phyloP scores from a whole-genome alignment of 2,113 vertebrate species.

The Oreochromis spilurus region DNA sequence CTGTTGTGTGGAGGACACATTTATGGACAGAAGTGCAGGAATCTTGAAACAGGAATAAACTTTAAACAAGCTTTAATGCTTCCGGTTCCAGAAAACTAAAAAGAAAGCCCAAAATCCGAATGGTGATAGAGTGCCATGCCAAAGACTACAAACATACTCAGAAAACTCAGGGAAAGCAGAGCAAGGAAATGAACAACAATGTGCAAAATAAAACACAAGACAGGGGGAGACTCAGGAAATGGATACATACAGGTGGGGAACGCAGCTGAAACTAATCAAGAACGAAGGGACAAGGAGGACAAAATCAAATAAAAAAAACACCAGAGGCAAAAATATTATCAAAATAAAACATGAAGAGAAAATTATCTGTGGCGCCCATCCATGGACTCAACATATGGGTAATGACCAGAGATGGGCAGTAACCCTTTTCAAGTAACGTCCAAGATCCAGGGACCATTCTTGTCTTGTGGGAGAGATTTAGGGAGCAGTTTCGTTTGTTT shows the following conservation, averaged over 20 bases:
- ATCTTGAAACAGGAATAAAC: neutral
- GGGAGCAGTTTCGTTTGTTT: neutral
- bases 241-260: neutral
- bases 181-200: neutral
- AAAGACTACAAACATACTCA: neutral
- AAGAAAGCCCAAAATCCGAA: neutral
- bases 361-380: neutral
- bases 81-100: neutral
- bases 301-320: neutral
- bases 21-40: neutral
- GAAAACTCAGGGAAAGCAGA: neutral
- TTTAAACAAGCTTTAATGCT: neutral
- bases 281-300: rapidly evolving
- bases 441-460: neutral
- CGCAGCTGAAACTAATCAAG: neutral
- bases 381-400: neutral
- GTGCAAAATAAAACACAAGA: neutral
- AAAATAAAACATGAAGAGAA: neutral
- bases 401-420: neutral
- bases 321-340: neutral
- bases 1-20: neutral
- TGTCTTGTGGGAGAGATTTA: neutral
- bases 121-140: neutral
- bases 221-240: neutral
- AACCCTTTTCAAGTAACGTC: neutral